Percentiles rank a stretch among this genome's conserved stretches.
phyloP scores from a whole-genome alignment of 2,113 vertebrate species.

The Meleagris gallopavo region DNA sequence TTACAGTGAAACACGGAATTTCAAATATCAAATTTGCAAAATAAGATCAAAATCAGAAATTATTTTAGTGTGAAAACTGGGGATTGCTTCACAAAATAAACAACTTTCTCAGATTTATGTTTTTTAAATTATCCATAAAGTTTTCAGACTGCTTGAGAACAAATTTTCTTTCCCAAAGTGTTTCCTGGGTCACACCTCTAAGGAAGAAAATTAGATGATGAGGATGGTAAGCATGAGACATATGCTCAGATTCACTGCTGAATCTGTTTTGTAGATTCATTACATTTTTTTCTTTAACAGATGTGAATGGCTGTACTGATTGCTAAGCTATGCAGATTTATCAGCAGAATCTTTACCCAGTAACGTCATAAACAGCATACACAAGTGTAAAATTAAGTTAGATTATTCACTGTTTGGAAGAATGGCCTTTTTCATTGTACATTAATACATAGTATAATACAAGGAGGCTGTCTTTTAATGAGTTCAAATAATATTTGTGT shows the following conservation, averaged over 20 bases:
- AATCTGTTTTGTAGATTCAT: not conserved
- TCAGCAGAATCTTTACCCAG: not conserved
- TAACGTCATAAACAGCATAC: not conserved
- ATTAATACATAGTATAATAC: not conserved
- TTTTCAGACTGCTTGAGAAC: not conserved
- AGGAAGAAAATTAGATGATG: not conserved
- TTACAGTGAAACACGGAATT: not conserved
- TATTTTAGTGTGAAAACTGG: not conserved
- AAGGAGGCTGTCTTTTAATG: not conserved
- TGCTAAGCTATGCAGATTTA: not conserved
- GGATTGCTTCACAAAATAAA: not conserved
- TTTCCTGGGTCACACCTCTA: slow-evolving; percentile 18
- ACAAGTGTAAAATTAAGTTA: not conserved
- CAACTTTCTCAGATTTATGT: not conserved
- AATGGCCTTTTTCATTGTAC: not conserved
- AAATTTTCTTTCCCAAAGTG: not conserved
- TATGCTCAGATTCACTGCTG: not conserved
- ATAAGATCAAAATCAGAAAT: not conserved
- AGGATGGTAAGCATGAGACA: not conserved
- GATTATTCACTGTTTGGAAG: not conserved
- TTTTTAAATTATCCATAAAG: not conserved
- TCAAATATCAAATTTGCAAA: not conserved
- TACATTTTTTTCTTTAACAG: not conserved
- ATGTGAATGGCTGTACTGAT: not conserved
- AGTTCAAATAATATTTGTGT: not conserved